Conservation (phyloP, 1,140 invertebrate genomes). For the Anoplophora glabripennis region DNA sequence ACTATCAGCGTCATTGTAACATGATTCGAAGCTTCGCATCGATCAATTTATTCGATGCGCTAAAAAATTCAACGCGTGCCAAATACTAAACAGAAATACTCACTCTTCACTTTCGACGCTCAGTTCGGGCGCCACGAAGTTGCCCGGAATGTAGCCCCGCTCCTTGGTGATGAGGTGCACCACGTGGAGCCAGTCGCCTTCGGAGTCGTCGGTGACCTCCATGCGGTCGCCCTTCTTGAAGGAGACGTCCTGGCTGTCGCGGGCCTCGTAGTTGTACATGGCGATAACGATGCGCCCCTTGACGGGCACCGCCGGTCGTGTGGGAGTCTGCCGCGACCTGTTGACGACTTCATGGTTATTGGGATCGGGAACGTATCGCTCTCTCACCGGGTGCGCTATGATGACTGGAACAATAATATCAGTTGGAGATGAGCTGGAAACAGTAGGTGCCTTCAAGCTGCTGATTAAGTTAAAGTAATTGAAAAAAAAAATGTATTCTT, state of each 20-base stretch:
- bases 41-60: too few relatives aligned
- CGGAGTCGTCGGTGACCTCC: slow-evolving; percentile 84
- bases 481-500: too few relatives aligned
- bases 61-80: too few relatives aligned
- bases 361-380: too few relatives aligned
- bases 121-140: slow-evolving; percentile 89
- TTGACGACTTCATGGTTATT: too few relatives aligned
- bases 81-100: slow-evolving; percentile 46
- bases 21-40: too few relatives aligned
- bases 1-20: too few relatives aligned
- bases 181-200: slow-evolving; percentile 94
- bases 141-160: slow-evolving; percentile 88
- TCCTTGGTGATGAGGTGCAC: slow-evolving; percentile 77
- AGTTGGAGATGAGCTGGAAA: too few relatives aligned
- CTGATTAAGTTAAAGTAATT: too few relatives aligned
- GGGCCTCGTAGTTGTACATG: slow-evolving; percentile 85
- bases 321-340: background rate
- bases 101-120: slow-evolving; percentile 96
- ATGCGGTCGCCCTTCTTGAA: slow-evolving; percentile 90
- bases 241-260: slow-evolving; percentile 86
- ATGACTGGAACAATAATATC: too few relatives aligned
- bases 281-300: slow-evolving; percentile 75
- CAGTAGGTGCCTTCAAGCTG: too few relatives aligned
- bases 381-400: too few relatives aligned
- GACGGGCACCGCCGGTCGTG: slow-evolving; percentile 46